Evolutionary conservation across 2,797 vertebrate species (phyloP), one percentile per base, ranked within the genome.

Genomic region (Melopsittacus undulatus): DNA sequence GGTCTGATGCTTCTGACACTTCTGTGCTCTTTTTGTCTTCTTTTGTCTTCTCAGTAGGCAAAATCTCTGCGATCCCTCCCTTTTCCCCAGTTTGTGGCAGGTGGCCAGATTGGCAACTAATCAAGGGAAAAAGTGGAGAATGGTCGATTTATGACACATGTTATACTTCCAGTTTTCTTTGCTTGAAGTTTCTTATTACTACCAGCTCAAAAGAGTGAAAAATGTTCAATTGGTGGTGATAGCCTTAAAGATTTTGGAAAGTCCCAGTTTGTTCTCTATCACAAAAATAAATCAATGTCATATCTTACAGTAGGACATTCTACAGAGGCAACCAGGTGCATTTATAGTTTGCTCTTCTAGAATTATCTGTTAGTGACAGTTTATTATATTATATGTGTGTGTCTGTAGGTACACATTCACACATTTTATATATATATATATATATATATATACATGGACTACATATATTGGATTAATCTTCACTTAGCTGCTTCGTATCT

Each of bases 141-240:
- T 43, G 59, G 49, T 34, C 61, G 32, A 27, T 23, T 78, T 87
- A 89, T 86, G 70, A 75, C 74, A 80, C 27, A 56, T 52, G 21
- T 45, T 68, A 69, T 80, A 91, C 22, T 95, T 42, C 85, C 46
- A 49, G 34, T 86, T 94, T 62, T 82, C 85, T 84, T 68, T 75
- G 30, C 56, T 79, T 57, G 64, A 51, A 74, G 73, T 64, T 96
- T 87, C 66, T 89, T 86, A 49, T 83, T 95, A 87, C 87, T 46
- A 70, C n/a, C 34, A 83, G 34, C 89, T 84, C 64, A 94, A 76
- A 49, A 84, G 51, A 87, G 9, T 93, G 46, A 90, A 92, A 90
- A 90, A 80, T 89, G 45, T 64, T 77, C 34, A 26, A 6, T 93
- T 66, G 89, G 11, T 88, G 45, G 32, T 84, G 59, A 64, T 56